These are phyloP conservation scores for Canis aureus DNA, from an alignment of 2,113 vertebrate species.

Conservation along the genomic window DNA sequence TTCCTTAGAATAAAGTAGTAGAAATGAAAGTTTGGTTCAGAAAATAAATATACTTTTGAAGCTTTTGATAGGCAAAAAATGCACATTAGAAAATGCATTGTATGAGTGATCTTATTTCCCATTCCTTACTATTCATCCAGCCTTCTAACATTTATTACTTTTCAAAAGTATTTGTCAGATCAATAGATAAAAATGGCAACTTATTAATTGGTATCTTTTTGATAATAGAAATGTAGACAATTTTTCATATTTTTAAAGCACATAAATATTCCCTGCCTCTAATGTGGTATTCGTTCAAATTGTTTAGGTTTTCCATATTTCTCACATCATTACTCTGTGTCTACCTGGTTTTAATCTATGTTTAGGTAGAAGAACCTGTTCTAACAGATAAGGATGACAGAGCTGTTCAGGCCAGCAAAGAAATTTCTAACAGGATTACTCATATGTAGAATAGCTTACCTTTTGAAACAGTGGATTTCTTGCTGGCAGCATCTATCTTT, in stretches of 20 bases:
- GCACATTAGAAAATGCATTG: background rate
- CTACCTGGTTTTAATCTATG: background rate
- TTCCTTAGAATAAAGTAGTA: background rate
- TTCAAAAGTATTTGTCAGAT: background rate
- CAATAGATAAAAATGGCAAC: background rate
- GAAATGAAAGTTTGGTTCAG: background rate
- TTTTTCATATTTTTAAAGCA: background rate
- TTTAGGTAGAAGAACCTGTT: background rate
- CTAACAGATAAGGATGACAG: background rate
- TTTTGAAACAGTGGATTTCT: background rate
- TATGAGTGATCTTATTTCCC: background rate
- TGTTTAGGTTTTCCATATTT: conserved; percentile 1
- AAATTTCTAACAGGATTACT: background rate
- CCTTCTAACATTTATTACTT: background rate
- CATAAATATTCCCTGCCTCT: background rate
- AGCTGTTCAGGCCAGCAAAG: background rate
- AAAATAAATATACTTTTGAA: background rate
- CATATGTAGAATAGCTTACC: background rate
- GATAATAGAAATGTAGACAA: background rate
- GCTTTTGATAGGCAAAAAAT: conserved; percentile 40
- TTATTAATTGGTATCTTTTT: background rate
- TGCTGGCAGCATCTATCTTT: background rate
- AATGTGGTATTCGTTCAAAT: background rate
- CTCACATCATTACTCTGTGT: background rate
- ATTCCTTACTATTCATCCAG: background rate